Conservation (phyloP, 2,888 invertebrate genomes). For the Leptura quadrifasciata region DNA sequence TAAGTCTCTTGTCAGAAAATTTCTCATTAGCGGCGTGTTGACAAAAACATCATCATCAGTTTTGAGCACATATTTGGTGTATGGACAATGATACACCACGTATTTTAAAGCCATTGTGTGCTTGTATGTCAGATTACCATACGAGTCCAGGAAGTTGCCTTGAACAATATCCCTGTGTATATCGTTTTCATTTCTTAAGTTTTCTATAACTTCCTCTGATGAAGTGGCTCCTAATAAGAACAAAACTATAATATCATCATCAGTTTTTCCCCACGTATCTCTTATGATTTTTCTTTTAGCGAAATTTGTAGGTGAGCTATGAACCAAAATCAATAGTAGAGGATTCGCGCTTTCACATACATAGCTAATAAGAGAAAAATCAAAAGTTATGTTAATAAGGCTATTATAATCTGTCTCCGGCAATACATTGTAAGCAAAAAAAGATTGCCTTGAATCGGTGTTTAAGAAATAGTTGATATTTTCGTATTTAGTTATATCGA, state of each 20-base stretch:
- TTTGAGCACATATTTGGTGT: conserved; percentile 81
- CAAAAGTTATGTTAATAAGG: conserved; percentile 52
- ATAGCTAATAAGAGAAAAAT: conserved; percentile 46
- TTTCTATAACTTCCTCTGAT: conserved; percentile 44
- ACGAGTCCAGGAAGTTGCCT: conserved; percentile 85
- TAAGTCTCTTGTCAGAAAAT: conserved; percentile 76
- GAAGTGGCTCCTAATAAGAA: conserved; percentile 75
- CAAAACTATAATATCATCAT: conserved; percentile 76
- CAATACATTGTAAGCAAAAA: conserved; percentile 46
- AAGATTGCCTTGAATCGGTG: background rate
- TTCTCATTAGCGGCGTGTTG: conserved; percentile 79
- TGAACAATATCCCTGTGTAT: conserved; percentile 82
- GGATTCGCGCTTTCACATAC: conserved; percentile 46
- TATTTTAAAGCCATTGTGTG: conserved; percentile 89
- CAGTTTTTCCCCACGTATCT: conserved; percentile 82
- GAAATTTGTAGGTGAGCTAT: conserved; percentile 81
- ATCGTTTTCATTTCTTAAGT: conserved; percentile 75
- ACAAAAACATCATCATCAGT: conserved; percentile 87
- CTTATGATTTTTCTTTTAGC: conserved; percentile 81
- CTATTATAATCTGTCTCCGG: conserved; percentile 51
- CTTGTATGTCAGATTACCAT: conserved; percentile 89
- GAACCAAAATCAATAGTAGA: conserved; percentile 79
- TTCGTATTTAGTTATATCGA: conserved; percentile 11
- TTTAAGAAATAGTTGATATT: conserved; percentile 6
- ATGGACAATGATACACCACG: conserved; percentile 81